A percentile compares a stretch with the other conserved stretches of the same genome.
phyloP scores from a whole-genome alignment of 2,113 vertebrate genomes.

The Neodon shergylaensis region DNA sequence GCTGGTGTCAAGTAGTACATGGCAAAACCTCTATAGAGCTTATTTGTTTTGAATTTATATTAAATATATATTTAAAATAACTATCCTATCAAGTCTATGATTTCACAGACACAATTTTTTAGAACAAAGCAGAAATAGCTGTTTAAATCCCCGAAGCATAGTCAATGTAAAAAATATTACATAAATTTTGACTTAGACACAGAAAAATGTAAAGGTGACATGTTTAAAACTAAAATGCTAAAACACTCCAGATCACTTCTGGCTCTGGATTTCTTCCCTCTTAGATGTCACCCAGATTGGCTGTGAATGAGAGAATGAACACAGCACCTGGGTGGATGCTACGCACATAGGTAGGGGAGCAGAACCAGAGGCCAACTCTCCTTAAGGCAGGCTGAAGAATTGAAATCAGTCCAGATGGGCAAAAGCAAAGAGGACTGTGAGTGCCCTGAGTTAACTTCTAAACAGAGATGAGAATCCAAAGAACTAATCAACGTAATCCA shows the following conservation, averaged over 20 bases:
- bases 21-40: constrained; percentile 27
- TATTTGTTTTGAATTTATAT: constrained; percentile 37
- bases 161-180: constrained; percentile 32
- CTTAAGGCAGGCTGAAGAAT: background rate
- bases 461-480: constrained; percentile 29
- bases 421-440: constrained; percentile 4
- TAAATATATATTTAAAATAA: constrained; percentile 33
- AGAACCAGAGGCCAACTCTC: background rate
- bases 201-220: background rate
- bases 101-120: constrained; percentile 40
- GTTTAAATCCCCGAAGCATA: constrained; percentile 4
- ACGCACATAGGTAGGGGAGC: background rate
- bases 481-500: background rate
- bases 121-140: background rate
- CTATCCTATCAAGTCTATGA: background rate
- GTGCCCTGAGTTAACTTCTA: constrained; percentile 1
- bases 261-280: background rate
- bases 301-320: background rate
- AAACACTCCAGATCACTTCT: background rate
- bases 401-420: constrained; percentile 32
- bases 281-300: background rate
- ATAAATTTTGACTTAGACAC: constrained; percentile 31
- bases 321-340: background rate
- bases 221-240: constrained; percentile 37
- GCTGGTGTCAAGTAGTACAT: background rate